Evolutionary conservation across 2,797 vertebrate species (phyloP).

Genomic region (Manis pentadactyla): DNA sequence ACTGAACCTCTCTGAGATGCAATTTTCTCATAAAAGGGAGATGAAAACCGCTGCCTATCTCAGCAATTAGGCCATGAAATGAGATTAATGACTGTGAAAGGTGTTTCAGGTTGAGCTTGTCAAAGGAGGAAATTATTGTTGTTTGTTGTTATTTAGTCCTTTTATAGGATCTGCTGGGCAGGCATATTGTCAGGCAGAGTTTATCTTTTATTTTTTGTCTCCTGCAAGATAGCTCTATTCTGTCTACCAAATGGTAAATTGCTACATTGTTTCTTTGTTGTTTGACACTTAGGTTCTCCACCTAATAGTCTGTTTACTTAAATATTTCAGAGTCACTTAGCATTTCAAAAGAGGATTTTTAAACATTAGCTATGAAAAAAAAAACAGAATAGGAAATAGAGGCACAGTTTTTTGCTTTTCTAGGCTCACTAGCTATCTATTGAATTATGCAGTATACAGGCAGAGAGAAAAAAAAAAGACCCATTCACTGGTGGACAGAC

Average conservation of each 20-base stretch:
- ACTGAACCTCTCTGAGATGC: not conserved
- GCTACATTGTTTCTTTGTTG: conserved; percentile 37
- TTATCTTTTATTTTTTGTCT: conserved; percentile 31
- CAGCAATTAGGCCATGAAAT: not conserved
- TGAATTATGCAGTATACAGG: conserved; percentile 16
- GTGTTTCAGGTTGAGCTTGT: not conserved
- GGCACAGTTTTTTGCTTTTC: conserved; percentile 30
- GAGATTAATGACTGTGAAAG: not conserved
- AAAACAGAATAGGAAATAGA: conserved; percentile 31
- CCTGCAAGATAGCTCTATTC: conserved; percentile 38
- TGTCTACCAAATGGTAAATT: conserved; percentile 43
- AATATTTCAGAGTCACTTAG: conserved; percentile 63
- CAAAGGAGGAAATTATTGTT: not conserved
- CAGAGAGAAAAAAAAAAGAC: not conserved
- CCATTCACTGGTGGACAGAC: not conserved
- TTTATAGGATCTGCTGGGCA: not conserved
- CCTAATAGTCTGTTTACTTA: conserved; percentile 72
- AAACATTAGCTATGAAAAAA: conserved; percentile 29
- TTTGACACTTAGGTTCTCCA: conserved; percentile 52
- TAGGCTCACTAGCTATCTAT: not conserved
- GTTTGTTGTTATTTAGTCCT: not conserved
- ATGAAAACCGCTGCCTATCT: not conserved
- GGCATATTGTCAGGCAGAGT: not conserved
- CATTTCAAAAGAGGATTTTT: conserved; percentile 67
- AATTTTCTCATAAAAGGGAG: not conserved